Conservation (phyloP, 2,888 invertebrate genomes). For the Hydraecia micacea region DNA sequence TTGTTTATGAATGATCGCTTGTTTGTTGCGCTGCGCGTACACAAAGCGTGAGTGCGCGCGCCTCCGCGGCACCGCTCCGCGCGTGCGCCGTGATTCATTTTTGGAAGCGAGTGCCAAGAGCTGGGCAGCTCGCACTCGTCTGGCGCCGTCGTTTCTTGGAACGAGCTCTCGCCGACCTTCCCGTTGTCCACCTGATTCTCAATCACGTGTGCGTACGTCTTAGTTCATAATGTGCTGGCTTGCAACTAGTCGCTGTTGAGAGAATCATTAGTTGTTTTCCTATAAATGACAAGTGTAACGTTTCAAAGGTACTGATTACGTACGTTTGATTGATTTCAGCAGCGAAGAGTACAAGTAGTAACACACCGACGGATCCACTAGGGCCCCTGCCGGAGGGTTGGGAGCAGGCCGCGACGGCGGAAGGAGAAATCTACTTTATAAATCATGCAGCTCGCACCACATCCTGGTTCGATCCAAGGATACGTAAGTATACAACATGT, state of each 20-base stretch:
- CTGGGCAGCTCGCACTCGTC: slow-evolving; percentile 72
- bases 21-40: slow-evolving; percentile 73
- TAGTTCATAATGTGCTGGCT: slow-evolving; percentile 79
- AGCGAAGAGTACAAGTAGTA: slow-evolving; percentile 90
- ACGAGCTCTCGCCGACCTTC: slow-evolving; percentile 83
- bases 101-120: slow-evolving; percentile 71
- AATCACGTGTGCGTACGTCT: slow-evolving; percentile 81
- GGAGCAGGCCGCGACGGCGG: slow-evolving; percentile 96
- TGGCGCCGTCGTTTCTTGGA: slow-evolving; percentile 85
- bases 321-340: slow-evolving; percentile 88
- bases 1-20: slow-evolving; percentile 84
- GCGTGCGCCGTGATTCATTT: slow-evolving; percentile 69
- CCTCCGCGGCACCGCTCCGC: slow-evolving; percentile 44
- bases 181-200: slow-evolving; percentile 79
- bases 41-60: slow-evolving; percentile 69
- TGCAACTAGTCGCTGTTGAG: slow-evolving; percentile 89
- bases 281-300: slow-evolving; percentile 64
- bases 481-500: slow-evolving; percentile 93
- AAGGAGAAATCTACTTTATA: slow-evolving; percentile 97
- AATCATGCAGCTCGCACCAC: slow-evolving; percentile 98
- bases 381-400: slow-evolving; percentile 96
- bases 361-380: slow-evolving; percentile 90
- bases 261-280: slow-evolving; percentile 77
- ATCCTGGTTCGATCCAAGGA: slow-evolving; percentile 99
- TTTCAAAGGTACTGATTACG: slow-evolving; percentile 70